Base-by-base conservation (phyloP, 2,888 invertebrate genomes). In the Prosapia bicincta region DNA sequence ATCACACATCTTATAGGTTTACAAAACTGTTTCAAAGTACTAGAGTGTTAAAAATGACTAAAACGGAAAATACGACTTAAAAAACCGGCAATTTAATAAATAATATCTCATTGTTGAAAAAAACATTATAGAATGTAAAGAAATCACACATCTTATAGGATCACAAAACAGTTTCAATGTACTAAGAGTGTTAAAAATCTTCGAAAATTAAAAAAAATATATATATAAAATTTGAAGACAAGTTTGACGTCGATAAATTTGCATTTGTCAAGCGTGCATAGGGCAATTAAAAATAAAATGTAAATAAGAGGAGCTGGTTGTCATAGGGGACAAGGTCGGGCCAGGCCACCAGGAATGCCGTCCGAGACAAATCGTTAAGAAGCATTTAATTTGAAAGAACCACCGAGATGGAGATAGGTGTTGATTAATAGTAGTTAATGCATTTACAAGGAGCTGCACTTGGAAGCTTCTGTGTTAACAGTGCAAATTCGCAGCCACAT, bases 361-460 rank as follows among this genome's bases (percentile, higher is more conserved):
- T 67, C 25, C 30, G 66, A 69, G 69, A 26, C 69, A 26, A 43
- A 66, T 72, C 72, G 72, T 72, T 72, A 72, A 66, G 9, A 66
- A 66, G 38, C 20, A 13, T 30, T 67, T 66, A 25, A 72, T 67
- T 72, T 30, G 67, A 67, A 69, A 69, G 66, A 30, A 54, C n/a
- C n/a, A n/a, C 13, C 20, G 66, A 67, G 72, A 72, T 23, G 66
- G 72, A 72, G 66, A 72, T 72, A 71, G 38, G 24, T 9, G 28
- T 25, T 72, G 72, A 72, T 72, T 72, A 72, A 72, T 72, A 66
- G 72, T 72, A 23, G 71, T 71, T 69, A 71, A 70, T 26, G 66
- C 32, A 66, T 67, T 32, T 38, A 67, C 72, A 65, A 67, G 72
- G n/a, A 72, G 72, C 32, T 25, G 28, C 72, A 72, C 68, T 68